Base-by-base conservation (phyloP, 1,140 invertebrate genomes). In the Eufriesea mexicana region DNA sequence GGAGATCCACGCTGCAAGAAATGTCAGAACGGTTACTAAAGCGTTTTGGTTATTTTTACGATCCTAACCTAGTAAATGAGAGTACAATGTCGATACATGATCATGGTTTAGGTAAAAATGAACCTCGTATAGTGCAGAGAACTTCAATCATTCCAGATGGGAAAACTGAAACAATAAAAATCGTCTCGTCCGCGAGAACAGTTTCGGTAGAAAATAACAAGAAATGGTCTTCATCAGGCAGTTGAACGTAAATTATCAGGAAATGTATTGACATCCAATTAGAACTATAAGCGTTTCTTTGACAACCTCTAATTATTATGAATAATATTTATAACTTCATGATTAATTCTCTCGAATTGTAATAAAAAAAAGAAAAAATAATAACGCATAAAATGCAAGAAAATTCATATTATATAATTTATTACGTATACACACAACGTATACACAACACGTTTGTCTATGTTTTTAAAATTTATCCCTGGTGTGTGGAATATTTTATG, bases 81-180 rank as follows among this genome's bases (percentile, higher is more conserved):
- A 12, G 18, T 25, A 57, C 47, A 45, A 64, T 84, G 23, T 79
- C 64, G 25, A 64, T 78, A 8, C 72, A 66, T 0, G 54, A 54
- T 67, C 73, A 77, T 78, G 25, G 55, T 64, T 54, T 82, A 16
- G 66, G 55, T 9, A 66, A 78, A 23, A 23, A 57, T 9, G 71
- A 62, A 6, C 76, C 84, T 4, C 62, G 35, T 10, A 66, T 23
- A 28, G 81, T 79, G 35, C 49, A 59, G n/a, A 74, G 28, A 16
- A 9, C 35, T 8, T 23, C 12, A 1, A 1, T 76, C 18, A 23
- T 55, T 25, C 59, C 51, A 14, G 61, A 85, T n/a, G 45, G 74
- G 18, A 14, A 57, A 54, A 16, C 7, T n/a, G 70, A 84, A 23
- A 84, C 78, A 1, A 23, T n/a, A 23, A 66, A 25, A 1, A 23